phyloP scores from a whole-genome alignment of 2,888 invertebrate species.

The Caradrina kadenii region DNA sequence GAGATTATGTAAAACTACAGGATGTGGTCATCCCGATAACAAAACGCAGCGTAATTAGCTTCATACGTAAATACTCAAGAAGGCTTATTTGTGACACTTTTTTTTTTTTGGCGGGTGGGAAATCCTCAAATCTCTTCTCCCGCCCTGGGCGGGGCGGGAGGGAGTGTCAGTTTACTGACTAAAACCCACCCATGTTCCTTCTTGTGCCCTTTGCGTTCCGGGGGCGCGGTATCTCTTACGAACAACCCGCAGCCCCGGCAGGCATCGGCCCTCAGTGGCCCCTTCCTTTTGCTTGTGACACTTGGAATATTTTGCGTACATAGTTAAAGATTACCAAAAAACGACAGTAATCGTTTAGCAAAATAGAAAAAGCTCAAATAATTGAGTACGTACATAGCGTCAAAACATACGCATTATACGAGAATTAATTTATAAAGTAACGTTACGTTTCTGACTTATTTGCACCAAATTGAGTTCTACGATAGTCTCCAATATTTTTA shows the following conservation, averaged over 20 bases:
- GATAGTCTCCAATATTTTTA: slow-evolving; percentile 6
- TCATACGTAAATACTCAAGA: too few relatives aligned
- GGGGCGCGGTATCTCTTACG: too few relatives aligned
- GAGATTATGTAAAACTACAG: not conserved
- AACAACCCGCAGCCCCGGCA: too few relatives aligned
- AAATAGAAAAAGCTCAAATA: slow-evolving; percentile 3
- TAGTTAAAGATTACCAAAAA: not conserved
- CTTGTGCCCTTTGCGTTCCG: too few relatives aligned
- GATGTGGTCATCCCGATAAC: not conserved
- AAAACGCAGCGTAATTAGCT: not conserved
- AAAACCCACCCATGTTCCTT: too few relatives aligned
- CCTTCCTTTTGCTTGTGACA: too few relatives aligned
- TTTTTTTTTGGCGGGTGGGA: too few relatives aligned
- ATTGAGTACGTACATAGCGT: not conserved
- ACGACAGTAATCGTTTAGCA: not conserved
- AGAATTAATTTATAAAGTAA: slow-evolving; percentile 9
- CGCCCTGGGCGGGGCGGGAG: too few relatives aligned
- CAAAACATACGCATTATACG: not conserved
- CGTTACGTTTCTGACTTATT: slow-evolving; percentile 13
- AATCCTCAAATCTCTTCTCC: too few relatives aligned
- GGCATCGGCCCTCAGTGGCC: too few relatives aligned
- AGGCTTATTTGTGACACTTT: too few relatives aligned
- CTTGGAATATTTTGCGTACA: not conserved
- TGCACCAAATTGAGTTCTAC: slow-evolving; percentile 3
- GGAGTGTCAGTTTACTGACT: too few relatives aligned